phyloP scores from a whole-genome alignment of 2,113 vertebrate genomes.

The Aldabrachelys gigantea region DNA sequence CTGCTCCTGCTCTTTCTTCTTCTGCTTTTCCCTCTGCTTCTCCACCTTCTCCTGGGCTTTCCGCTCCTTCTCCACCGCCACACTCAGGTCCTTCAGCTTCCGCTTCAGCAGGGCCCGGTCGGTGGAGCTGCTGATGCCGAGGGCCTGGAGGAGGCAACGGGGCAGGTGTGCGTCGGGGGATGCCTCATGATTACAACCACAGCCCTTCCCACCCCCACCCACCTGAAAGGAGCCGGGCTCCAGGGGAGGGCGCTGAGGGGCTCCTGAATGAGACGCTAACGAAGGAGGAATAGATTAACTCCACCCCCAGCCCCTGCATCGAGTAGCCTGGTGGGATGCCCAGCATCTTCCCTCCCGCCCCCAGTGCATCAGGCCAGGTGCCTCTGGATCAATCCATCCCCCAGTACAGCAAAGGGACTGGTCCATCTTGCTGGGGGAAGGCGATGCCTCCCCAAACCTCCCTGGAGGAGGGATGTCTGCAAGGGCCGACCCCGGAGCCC shows the following conservation, averaged over 20 bases:
- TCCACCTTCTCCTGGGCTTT: conserved; percentile 89
- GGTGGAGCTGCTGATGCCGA: conserved; percentile 86
- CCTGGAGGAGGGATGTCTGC: not conserved
- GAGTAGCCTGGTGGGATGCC: not conserved
- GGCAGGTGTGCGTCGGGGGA: not conserved
- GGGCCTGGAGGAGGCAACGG: conserved; percentile 71
- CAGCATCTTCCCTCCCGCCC: too few species aligned
- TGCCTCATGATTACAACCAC: not conserved
- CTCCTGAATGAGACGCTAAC: not conserved
- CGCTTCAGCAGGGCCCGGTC: conserved; percentile 87
- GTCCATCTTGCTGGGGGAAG: not conserved
- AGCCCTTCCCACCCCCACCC: not conserved
- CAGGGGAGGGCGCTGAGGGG: accelerated
- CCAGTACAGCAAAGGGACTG: accelerated
- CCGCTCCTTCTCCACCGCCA: conserved; percentile 83
- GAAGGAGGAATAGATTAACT: not conserved
- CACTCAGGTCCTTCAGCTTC: conserved; percentile 86
- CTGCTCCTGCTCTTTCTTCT: conserved; percentile 81
- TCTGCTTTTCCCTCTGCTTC: conserved; percentile 86
- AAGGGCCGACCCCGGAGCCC: not conserved
- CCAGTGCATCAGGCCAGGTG: not conserved
- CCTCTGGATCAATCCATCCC: not conserved
- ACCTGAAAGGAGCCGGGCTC: not conserved
- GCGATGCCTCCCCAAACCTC: not conserved
- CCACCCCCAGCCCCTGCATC: accelerated